Evolutionary conservation across 2,888 invertebrate genomes (phyloP).

Genomic region (Scrobipalpa atriplicella): DNA sequence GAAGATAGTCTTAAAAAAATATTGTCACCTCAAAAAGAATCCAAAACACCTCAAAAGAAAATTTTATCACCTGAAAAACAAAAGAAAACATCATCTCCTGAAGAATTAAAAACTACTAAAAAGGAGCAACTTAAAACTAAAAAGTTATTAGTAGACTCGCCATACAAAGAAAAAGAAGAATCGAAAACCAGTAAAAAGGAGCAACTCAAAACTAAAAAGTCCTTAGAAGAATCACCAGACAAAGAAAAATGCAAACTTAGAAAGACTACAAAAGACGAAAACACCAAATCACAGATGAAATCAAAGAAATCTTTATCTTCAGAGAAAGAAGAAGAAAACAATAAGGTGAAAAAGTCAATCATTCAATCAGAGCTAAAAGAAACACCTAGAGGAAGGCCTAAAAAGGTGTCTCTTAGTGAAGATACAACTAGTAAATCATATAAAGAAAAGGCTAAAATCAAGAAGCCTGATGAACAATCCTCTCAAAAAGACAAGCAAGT

Average conservation of each 20-base stretch:
- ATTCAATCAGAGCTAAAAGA: slow-evolving; percentile 6
- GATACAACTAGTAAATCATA: slow-evolving; percentile 15
- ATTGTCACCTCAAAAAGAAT: not conserved
- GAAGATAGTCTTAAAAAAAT: not conserved
- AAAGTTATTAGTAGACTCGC: not conserved
- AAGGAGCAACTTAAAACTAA: slow-evolving; percentile 18
- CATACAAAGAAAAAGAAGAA: slow-evolving; percentile 5
- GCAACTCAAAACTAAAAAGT: slow-evolving; percentile 16
- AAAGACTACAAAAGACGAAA: slow-evolving; percentile 10
- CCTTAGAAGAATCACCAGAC: not conserved
- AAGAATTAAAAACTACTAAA: slow-evolving; percentile 16
- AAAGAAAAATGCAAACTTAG: slow-evolving; percentile 11
- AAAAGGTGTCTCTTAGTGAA: slow-evolving; percentile 16
- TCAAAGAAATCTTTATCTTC: slow-evolving; percentile 2
- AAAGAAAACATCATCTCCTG: slow-evolving; percentile 29
- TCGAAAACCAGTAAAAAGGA: not conserved
- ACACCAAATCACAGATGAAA: not conserved
- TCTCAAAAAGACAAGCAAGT: slow-evolving; percentile 29
- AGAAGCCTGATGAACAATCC: slow-evolving; percentile 21
- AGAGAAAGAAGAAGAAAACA: slow-evolving; percentile 18
- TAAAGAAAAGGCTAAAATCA: slow-evolving; percentile 29
- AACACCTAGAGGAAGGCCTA: not conserved
- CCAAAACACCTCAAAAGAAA: not conserved
- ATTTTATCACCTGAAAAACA: not conserved
- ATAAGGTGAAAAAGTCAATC: slow-evolving; percentile 6